phyloP scores from a whole-genome alignment of 2,113 vertebrate genomes.

The Grantiella picta region DNA sequence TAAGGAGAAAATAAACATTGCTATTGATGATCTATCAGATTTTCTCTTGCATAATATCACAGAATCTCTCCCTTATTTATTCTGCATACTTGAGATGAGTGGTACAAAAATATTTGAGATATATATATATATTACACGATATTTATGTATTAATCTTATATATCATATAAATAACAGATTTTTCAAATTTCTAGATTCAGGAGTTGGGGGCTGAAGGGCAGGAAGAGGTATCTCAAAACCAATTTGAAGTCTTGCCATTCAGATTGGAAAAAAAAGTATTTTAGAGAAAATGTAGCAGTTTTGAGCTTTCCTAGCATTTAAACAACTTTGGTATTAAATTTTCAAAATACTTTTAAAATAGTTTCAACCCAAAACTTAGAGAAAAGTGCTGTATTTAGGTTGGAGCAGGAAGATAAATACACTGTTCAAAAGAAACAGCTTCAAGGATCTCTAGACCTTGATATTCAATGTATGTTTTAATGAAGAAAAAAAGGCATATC shows the following conservation, averaged over 20 bases:
- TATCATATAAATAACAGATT: neutral
- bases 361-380: neutral
- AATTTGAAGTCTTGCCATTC: neutral
- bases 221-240: neutral
- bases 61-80: neutral
- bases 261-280: neutral
- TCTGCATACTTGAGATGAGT: neutral
- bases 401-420: neutral
- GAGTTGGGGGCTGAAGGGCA: rapidly evolving
- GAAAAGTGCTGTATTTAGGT: neutral
- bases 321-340: neutral
- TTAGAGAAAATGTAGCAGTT: neutral
- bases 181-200: neutral
- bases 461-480: neutral
- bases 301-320: neutral
- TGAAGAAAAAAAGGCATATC: neutral
- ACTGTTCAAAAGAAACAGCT: neutral
- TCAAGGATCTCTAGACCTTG: neutral
- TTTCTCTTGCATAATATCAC: neutral
- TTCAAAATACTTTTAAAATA: neutral
- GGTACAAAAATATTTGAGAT: neutral
- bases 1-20: neutral
- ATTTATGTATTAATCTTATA: neutral
- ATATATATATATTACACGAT: neutral
- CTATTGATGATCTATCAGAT: neutral